Conservation (phyloP, 2,888 invertebrate genomes). For the Cenopis cana region DNA sequence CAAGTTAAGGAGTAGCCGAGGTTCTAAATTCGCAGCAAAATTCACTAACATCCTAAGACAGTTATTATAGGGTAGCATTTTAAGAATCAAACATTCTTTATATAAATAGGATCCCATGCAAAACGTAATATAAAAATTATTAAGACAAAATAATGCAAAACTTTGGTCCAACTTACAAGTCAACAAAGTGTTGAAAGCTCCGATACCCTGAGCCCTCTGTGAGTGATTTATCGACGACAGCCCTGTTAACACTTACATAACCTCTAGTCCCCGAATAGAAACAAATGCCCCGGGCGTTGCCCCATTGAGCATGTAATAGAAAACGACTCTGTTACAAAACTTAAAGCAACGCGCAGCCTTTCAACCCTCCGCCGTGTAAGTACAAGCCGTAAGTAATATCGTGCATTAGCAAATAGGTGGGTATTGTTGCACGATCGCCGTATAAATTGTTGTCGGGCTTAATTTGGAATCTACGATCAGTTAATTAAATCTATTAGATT, state of each 20-base stretch:
- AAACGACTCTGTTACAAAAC: conserved; percentile 67
- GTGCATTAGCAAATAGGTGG: conserved; percentile 67
- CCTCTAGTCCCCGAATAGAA: conserved; percentile 70
- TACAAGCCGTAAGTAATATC: conserved; percentile 55
- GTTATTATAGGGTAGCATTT: neutral
- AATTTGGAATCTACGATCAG: conserved; percentile 57
- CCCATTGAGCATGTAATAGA: conserved; percentile 68
- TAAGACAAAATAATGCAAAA: neutral
- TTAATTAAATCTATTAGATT: conserved; percentile 57
- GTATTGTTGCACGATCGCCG: conserved; percentile 64
- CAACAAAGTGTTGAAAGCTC: neutral
- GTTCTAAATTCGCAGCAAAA: neutral
- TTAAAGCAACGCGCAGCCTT: conserved; percentile 52
- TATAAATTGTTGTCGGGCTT: conserved; percentile 62
- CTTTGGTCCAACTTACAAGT: neutral
- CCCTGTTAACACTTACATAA: conserved; percentile 61
- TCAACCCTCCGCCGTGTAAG: conserved; percentile 52
- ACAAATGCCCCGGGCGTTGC: conserved; percentile 70
- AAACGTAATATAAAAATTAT: neutral
- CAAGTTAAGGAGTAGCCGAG: neutral
- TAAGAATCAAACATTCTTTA: no score
- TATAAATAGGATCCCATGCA: neutral
- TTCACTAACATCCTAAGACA: neutral
- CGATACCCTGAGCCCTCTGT: conserved; percentile 15
- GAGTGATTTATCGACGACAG: conserved; percentile 44